These are phyloP conservation scores for Silurus glanis DNA, from an alignment of 2,113 vertebrate genomes.

Conservation along the genomic window DNA sequence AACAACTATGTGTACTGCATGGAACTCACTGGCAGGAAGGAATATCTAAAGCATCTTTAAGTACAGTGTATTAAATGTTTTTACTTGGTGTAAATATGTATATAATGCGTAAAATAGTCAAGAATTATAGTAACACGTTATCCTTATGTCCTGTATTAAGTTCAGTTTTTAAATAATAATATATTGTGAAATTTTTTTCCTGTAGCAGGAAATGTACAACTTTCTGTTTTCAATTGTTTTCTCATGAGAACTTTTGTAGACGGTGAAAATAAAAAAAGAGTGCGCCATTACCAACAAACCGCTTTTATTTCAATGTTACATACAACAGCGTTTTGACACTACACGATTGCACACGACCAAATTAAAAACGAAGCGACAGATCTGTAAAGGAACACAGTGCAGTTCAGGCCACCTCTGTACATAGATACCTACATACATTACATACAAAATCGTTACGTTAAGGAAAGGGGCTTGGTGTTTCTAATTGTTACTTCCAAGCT, in stretches of 20 bases:
- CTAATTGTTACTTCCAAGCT: constrained; percentile 15
- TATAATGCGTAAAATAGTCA: not conserved
- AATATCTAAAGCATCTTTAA: not conserved
- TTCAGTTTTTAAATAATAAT: not conserved
- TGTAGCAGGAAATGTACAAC: too few species aligned
- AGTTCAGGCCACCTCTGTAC: constrained; percentile 61
- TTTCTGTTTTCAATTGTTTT: not conserved
- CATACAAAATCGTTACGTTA: constrained; percentile 62
- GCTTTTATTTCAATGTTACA: constrained; percentile 69
- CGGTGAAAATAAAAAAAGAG: constrained; percentile 64
- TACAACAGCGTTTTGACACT: constrained; percentile 75
- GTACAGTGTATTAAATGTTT: not conserved
- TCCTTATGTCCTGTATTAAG: not conserved
- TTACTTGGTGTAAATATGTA: not conserved
- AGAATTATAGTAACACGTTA: not conserved
- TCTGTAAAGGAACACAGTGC: constrained; percentile 67
- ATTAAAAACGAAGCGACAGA: constrained; percentile 66
- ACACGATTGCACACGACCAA: constrained; percentile 75
- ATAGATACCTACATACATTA: constrained; percentile 61
- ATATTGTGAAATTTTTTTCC: too few species aligned
- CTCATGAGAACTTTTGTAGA: constrained; percentile 56
- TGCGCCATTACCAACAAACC: constrained; percentile 75
- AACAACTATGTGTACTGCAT: constrained; percentile 92
- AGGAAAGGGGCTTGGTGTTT: constrained; percentile 48
- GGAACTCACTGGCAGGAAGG: constrained; percentile 62